Percentiles rank a stretch among this genome's conserved stretches.
Conservation (phyloP, 2,113 vertebrate species). For the Corydoras maculifer region DNA sequence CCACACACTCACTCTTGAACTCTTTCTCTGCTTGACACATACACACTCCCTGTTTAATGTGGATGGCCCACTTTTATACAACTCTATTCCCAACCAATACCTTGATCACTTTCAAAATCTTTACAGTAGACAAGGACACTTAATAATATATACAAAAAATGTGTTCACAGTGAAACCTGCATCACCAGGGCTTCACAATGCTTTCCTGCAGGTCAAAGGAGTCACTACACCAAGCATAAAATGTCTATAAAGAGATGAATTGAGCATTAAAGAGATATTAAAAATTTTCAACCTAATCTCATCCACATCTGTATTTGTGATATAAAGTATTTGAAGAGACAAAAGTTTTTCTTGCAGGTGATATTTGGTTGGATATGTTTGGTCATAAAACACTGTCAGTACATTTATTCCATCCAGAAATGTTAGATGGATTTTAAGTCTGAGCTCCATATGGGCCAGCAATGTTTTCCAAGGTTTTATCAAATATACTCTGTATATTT, state of each 20-base stretch:
- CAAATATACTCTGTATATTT: too few species aligned
- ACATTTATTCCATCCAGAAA: too few species aligned
- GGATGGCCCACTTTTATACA: slow-evolving; percentile 18
- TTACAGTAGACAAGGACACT: slow-evolving; percentile 42
- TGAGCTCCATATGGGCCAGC: too few species aligned
- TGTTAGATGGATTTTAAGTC: too few species aligned
- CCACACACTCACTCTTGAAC: slow-evolving; percentile 28
- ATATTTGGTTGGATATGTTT: too few species aligned
- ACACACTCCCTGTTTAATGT: slow-evolving; percentile 29
- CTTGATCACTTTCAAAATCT: slow-evolving; percentile 25
- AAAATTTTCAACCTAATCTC: neutral
- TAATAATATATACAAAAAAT: slow-evolving; percentile 24
- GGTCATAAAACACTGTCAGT: too few species aligned
- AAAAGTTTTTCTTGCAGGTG: too few species aligned
- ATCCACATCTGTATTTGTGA: too few species aligned
- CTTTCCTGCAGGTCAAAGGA: slow-evolving; percentile 32
- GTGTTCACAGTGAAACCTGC: slow-evolving; percentile 31
- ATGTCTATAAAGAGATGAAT: slow-evolving; percentile 25
- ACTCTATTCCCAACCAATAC: slow-evolving; percentile 10
- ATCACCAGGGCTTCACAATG: slow-evolving; percentile 25
- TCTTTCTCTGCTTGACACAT: slow-evolving; percentile 25
- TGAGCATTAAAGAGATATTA: neutral
- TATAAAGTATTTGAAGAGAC: too few species aligned
- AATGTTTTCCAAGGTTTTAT: too few species aligned
- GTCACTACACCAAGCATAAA: slow-evolving; percentile 3